These are phyloP conservation scores for Vulpes ferrilata DNA, from an alignment of 2,113 vertebrate genomes.

Conservation along the genomic window DNA sequence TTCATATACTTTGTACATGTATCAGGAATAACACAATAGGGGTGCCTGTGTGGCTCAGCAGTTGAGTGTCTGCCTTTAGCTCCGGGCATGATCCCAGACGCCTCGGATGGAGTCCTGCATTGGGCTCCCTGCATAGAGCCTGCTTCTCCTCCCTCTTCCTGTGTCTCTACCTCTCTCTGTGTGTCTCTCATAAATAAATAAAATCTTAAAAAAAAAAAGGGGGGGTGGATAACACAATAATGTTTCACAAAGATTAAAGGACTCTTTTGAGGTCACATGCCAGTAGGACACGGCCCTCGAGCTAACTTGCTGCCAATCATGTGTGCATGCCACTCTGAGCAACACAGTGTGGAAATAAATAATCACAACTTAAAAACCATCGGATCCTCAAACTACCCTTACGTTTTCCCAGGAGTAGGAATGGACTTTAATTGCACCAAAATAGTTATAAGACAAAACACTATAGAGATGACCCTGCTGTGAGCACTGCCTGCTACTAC, in stretches of 20 bases:
- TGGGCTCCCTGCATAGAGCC: no score
- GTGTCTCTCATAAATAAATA: no score
- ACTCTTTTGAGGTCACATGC: neutral
- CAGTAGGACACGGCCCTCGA: neutral
- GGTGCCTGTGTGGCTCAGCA: no score
- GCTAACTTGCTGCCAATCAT: neutral
- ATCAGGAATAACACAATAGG: neutral
- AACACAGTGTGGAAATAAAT: neutral
- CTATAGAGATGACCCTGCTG: neutral
- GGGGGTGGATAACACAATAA: no score
- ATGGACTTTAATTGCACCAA: neutral
- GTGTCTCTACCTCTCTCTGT: no score
- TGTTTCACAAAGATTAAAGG: constrained; percentile 3
- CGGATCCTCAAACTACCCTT: neutral
- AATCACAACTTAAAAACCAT: neutral
- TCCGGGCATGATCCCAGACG: no score
- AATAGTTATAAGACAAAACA: neutral
- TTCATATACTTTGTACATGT: neutral
- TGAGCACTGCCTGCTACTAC: neutral
- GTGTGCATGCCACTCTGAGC: neutral
- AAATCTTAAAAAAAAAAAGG: no score
- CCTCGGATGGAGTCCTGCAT: no score
- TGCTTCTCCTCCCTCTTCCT: no score
- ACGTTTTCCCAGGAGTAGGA: neutral
- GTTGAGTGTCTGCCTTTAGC: no score